Percentiles rank a stretch among this genome's conserved stretches.
phyloP scores from a whole-genome alignment of 2,888 invertebrate species.

The Drosophila gaucha region DNA sequence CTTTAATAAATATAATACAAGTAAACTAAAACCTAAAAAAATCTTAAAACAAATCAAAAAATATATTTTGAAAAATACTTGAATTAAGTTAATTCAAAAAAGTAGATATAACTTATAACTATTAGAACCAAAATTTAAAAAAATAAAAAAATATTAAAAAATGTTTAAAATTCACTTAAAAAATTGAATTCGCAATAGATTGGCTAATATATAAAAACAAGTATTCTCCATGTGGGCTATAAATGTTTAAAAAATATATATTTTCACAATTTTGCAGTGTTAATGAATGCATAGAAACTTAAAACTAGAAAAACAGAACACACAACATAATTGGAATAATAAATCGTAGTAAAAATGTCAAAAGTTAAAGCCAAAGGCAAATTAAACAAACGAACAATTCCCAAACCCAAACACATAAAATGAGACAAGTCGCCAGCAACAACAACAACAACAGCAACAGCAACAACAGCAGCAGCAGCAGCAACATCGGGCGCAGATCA shows the following conservation, averaged over 20 bases:
- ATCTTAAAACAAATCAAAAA: neutral
- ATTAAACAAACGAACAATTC: constrained; percentile 32
- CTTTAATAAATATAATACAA: neutral
- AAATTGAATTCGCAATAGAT: too few species aligned
- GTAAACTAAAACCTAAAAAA: neutral
- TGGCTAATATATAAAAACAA: too few species aligned
- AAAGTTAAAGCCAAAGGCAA: constrained; percentile 47
- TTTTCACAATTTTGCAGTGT: constrained; percentile 19
- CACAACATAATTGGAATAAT: constrained; percentile 6
- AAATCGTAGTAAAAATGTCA: constrained; percentile 44
- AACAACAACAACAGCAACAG: constrained; percentile 21
- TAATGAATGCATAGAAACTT: constrained; percentile 8
- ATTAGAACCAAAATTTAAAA: too few species aligned
- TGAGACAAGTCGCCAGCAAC: constrained; percentile 51
- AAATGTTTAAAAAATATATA: neutral
- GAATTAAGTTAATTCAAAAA: neutral
- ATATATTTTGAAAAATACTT: neutral
- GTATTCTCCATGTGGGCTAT: too few species aligned
- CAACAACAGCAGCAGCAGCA: constrained; percentile 15
- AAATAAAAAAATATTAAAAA: too few species aligned
- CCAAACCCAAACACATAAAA: constrained; percentile 48
- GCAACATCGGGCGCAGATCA: constrained; percentile 33
- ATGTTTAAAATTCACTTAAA: too few species aligned
- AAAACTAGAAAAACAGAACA: neutral
- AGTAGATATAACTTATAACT: too few species aligned